phyloP scores from a whole-genome alignment of 2,113 vertebrate genomes.

The Solenodon paradoxus region DNA sequence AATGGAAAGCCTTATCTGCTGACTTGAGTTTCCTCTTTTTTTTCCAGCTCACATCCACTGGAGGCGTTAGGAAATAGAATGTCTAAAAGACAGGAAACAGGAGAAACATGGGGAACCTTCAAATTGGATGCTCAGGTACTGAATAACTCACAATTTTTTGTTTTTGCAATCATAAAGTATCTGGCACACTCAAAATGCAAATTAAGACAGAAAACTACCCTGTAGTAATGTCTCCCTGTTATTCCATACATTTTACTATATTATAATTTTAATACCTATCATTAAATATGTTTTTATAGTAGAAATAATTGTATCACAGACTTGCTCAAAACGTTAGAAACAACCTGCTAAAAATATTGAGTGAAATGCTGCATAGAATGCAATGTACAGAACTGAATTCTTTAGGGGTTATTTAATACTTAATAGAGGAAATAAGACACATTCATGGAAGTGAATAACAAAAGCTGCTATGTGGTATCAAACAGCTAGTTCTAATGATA shows the following conservation, averaged over 20 bases:
- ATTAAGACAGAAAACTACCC: background rate
- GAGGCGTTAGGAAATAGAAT: background rate
- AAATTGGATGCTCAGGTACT: background rate
- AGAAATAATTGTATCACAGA: conserved; percentile 1
- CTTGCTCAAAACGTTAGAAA: background rate
- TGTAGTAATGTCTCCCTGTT: background rate
- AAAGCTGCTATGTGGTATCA: background rate
- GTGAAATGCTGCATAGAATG: background rate
- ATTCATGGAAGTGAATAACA: background rate
- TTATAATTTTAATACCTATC: background rate
- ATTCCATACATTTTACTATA: background rate
- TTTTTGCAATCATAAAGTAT: background rate
- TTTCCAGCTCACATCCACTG: background rate
- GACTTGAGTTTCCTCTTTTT: background rate
- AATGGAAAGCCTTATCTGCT: background rate
- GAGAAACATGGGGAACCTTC: background rate
- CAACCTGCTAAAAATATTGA: background rate
- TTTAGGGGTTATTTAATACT: background rate
- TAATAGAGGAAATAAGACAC: background rate
- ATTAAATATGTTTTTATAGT: background rate
- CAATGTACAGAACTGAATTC: background rate
- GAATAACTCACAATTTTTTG: background rate
- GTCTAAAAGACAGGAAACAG: background rate
- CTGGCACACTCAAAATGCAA: background rate
- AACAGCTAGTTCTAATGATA: background rate